Evolutionary conservation across 2,797 vertebrate genomes (phyloP).

Genomic region (Spinus olivaceus): DNA sequence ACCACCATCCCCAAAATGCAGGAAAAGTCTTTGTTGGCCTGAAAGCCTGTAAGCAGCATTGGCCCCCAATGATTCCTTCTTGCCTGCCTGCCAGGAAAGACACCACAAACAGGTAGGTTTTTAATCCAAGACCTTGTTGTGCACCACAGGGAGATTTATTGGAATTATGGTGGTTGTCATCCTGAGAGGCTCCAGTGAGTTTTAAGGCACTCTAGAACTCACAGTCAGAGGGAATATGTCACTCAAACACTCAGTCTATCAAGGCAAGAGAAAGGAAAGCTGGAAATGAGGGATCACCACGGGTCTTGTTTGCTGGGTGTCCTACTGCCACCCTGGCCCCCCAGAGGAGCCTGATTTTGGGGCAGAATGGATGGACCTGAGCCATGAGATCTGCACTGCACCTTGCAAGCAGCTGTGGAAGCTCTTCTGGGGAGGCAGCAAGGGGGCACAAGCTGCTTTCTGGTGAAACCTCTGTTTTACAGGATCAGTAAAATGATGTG

Average conservation of each 20-base stretch:
- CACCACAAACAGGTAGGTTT: background rate
- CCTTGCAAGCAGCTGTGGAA: background rate
- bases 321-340: background rate
- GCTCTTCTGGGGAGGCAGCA: fast-evolving
- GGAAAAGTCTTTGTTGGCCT: background rate
- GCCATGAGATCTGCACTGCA: background rate
- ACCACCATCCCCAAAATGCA: fast-evolving
- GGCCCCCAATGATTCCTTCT: fast-evolving
- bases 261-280: background rate
- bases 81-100: background rate
- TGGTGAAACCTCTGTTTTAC: background rate
- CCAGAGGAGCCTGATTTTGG: background rate
- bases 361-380: background rate
- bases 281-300: background rate
- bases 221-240: fast-evolving
- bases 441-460: background rate
- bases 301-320: background rate
- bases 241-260: background rate
- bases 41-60: background rate
- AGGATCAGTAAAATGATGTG: background rate
- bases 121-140: background rate
- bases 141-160: background rate
- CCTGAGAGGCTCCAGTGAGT: background rate
- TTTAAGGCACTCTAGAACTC: background rate
- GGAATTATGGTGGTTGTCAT: background rate